Evolutionary conservation across 2,113 vertebrate genomes (phyloP), one percentile per base, ranked within the genome.

Genomic region (Apeltes quadracus): DNA sequence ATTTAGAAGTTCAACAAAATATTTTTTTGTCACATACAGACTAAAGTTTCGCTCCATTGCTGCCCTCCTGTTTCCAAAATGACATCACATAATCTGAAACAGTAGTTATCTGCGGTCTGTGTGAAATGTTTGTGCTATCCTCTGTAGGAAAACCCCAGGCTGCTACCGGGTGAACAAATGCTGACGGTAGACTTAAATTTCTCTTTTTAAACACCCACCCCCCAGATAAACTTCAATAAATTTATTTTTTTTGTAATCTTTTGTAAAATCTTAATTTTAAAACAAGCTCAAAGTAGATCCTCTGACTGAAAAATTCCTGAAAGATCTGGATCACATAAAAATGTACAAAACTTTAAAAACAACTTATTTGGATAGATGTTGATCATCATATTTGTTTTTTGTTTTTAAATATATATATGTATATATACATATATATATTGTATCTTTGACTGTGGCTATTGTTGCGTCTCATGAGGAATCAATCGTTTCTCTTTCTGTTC

Each of bases 271-370:
- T 91, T 84, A 86, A 88, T 93, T 93, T 89, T 93, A 95, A 96
- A 96, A 95, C 95, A 94, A 96, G 87, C 90, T 93, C 84, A 92
- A 89, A 87, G 88, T 93, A 95, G 89, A 92, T 93, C 87, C 89
- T 90, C 92, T 95, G 95, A 92, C 94, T 97, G 96, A 96, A 98
- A 98, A 97, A 96, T 94, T 93, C 90, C 92, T 95, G 95, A 97
- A 98, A 95, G 95, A 93, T 93, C 94, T 94, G 94, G 86, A 95
- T 96, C 90, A 96, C 95, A 95, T 98, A 97, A 94, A 98, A 98
- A 95, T 94, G 85, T 80, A 95, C 94, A 94, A 95, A 97, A 94
- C 76, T 72, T 92, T 93, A 94, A 95, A 94, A 96, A 81, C 79
- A 96, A 95, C 85, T 88, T 84, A 73, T 87, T 81, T 73, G 87